Evolutionary conservation across 1,140 invertebrate genomes (phyloP).

Genomic region (Zaprionus africanus): DNA sequence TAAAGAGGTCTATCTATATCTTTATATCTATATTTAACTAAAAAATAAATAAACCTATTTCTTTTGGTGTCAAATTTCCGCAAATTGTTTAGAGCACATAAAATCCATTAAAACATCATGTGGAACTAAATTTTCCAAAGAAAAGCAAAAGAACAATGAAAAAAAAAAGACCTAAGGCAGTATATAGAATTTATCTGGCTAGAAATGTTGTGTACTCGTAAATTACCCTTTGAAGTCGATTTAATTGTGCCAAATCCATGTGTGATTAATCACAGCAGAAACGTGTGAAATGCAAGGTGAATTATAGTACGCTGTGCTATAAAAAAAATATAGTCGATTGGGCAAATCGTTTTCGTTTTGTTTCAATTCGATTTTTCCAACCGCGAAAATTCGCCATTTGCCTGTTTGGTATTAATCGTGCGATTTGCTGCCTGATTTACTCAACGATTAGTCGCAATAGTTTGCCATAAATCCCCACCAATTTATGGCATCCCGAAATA

Average conservation of each 20-base stretch:
- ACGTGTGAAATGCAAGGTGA: background rate
- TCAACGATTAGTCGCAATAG: slow-evolving; percentile 67
- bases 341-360: slow-evolving; percentile 1
- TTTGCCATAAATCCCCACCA: slow-evolving; percentile 44
- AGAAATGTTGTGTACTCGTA: background rate
- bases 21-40: too few species aligned
- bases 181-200: background rate
- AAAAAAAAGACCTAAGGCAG: background rate
- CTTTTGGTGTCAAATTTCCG: background rate
- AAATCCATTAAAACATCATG: background rate
- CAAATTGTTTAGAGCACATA: background rate
- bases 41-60: background rate
- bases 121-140: background rate
- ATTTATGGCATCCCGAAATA: slow-evolving; percentile 34
- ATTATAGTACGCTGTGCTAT: slow-evolving; percentile 4
- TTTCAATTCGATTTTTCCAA: slow-evolving; percentile 4
- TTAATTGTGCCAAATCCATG: slow-evolving; percentile 3
- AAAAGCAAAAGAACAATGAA: background rate
- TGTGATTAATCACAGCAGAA: background rate
- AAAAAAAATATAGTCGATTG: background rate
- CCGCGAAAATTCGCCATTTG: background rate
- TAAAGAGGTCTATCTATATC: too few species aligned
- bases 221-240: slow-evolving; percentile 13
- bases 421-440: slow-evolving; percentile 58
- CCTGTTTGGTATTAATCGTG: slow-evolving; percentile 22